phyloP scores from a whole-genome alignment of 2,797 vertebrate genomes.

The Acrossocheilus wenchowensis region DNA sequence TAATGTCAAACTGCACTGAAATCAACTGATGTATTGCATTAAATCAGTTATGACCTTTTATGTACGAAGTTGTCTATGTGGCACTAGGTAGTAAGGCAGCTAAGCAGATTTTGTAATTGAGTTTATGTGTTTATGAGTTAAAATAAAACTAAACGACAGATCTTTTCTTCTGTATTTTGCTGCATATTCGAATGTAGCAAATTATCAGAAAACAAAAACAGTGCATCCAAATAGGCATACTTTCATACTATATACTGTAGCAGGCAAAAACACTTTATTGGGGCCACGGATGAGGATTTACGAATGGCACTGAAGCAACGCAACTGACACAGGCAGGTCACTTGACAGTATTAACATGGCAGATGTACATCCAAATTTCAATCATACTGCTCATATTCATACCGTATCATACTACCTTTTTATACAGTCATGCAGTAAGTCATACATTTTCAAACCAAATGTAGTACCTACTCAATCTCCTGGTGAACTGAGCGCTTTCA shows the following conservation, averaged over 20 bases:
- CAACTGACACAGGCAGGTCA: no score
- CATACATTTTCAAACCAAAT: no score
- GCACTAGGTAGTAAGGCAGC: neutral
- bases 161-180: neutral
- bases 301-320: no score
- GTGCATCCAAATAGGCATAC: neutral
- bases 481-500: neutral
- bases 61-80: neutral
- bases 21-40: neutral
- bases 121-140: neutral
- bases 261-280: neutral
- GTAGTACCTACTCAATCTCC: no score
- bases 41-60: neutral
- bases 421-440: neutral
- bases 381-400: neutral
- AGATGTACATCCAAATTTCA: no score
- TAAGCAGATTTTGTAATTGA: neutral
- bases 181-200: neutral
- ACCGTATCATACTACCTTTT: neutral
- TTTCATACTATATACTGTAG: neutral
- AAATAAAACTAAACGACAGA: neutral
- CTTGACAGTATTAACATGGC: no score
- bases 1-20: neutral
- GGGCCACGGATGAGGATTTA: no score
- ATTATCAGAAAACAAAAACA: neutral